Evolutionary conservation across 2,113 vertebrate genomes (phyloP), one percentile per base, ranked within the genome.

Genomic region (Neotoma lepida): DNA sequence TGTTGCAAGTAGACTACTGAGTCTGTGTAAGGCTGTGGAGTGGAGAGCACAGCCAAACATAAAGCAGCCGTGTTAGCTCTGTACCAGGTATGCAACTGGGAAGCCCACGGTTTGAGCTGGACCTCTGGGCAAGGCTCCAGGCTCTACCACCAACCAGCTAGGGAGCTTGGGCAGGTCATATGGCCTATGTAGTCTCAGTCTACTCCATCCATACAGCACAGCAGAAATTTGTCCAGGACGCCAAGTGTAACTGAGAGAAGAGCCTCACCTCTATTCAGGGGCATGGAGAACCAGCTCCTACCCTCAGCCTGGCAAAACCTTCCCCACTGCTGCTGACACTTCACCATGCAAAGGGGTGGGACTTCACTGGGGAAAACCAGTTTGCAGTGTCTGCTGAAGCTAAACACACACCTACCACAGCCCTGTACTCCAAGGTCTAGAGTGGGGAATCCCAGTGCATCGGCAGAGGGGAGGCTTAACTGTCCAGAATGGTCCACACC

Each of bases 371-470:
- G 24, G 49, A 41, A 88, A 58, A 71, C 51, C 70, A 88, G 86
- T 71, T 85, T 56, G 41, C 63, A n/a, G 24, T 22, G 1, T 35
- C 30, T 54, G 33, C 71, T 20, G 10, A 85, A 89, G 44, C 87
- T n/a, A 46, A 17, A 68, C 89, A 61, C 22, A 44, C 20, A 74
- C 10, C 0, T 39, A 0, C 0, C 30, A 14, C 22, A 70, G n/a
- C 9, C 35, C 61, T 56, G 70, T 8, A 1, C 28, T 44, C n/a
- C 66, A 54, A 10, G 54, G 51, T 18, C 51, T 76, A 49, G 46
- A 70, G 30, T 4, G 2, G 10, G 41, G 54, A 4, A 22, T 54
- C 44, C 68, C 54, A 73, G 22, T 1, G 76, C 33, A 18, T 9
- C 80, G 63, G 56, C 64, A 54, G 71, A 35, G 64, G 24, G 51